A percentile compares a stretch with the other conserved stretches of the same genome.
Conservation (phyloP, 2,888 invertebrate species). For the Sesia bembeciformis region DNA sequence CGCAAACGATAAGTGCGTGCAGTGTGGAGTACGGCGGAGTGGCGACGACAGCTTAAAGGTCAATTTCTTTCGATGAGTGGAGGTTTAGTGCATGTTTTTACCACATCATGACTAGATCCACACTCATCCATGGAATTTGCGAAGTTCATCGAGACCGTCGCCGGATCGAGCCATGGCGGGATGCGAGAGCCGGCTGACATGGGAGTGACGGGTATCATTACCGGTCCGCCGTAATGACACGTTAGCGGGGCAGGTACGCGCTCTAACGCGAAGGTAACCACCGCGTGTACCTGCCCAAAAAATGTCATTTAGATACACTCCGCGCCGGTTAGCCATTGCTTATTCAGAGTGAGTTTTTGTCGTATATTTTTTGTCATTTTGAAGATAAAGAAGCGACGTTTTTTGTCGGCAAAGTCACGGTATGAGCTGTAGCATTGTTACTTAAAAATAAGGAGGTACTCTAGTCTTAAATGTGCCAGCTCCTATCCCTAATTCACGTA, state of each 20-base stretch:
- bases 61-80: conserved; percentile 81
- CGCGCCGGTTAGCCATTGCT: conserved; percentile 41
- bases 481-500: not conserved
- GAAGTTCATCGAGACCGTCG: conserved; percentile 45
- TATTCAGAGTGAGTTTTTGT: conserved; percentile 51
- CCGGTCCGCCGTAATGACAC: conserved; percentile 57
- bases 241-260: conserved; percentile 55
- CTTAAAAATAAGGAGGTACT: not conserved
- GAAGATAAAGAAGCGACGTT: conserved; percentile 28
- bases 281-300: conserved; percentile 55
- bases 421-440: not conserved
- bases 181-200: conserved; percentile 28
- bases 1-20: conserved; percentile 63
- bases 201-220: conserved; percentile 44
- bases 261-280: conserved; percentile 27
- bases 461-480: not conserved
- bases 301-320: conserved; percentile 54
- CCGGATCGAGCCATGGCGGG: conserved; percentile 23
- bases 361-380: conserved; percentile 11
- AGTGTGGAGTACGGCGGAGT: conserved; percentile 47
- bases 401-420: conserved; percentile 21
- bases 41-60: conserved; percentile 38
- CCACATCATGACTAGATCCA: conserved; percentile 84
- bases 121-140: conserved; percentile 84
- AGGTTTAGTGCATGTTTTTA: conserved; percentile 82